Base-by-base conservation (phyloP, 2,888 invertebrate genomes). In the Amiota minor region DNA sequence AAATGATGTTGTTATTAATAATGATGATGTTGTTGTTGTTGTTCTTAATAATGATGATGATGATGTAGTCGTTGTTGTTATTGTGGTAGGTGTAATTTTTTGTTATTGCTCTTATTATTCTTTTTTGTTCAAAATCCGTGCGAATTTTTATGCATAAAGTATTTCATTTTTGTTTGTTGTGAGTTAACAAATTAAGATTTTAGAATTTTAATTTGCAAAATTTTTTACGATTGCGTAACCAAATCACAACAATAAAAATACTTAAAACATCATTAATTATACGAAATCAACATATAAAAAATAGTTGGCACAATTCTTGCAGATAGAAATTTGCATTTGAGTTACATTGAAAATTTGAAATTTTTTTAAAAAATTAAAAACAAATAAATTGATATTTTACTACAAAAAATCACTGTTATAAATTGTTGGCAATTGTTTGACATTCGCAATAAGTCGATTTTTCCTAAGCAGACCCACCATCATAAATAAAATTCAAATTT, bases 141-240 rank as follows among this genome's bases (percentile, higher is more conserved):
- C 23, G 53, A 68, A 20, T 64, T 53, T 71, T 64, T 55, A 2
- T 55, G 23, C 53, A 23, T 69, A 16, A 18, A 9, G 10, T 0
- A 73, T 69, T 35, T 74, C 23, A 70, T 62, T 74, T 76, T 70
- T 59, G 59, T 18, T 18, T 14, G 16, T 46, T 14, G 16, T 20
- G 9, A 61, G 73, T 72, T 20, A 64, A 61, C 69, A 55, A 68
- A 53, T 23, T 14, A 14, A 50, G 46, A 49, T 9, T 50, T 67
- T 14, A 2, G 56, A 70, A 49, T 70, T 70, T 46, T 11, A 56
- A 73, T 72, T 56, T 71, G 35, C 6, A 6, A 35, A 4, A 35
- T 35, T 35, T 35, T 35, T n/a, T 53, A 9, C 16, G 70, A 76
- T 76, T 76, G 77, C 75, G 74, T 75, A 76, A 77, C 62, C 74